Conservation (phyloP, 1,140 invertebrate genomes). For the Aphaenogaster rudis region DNA sequence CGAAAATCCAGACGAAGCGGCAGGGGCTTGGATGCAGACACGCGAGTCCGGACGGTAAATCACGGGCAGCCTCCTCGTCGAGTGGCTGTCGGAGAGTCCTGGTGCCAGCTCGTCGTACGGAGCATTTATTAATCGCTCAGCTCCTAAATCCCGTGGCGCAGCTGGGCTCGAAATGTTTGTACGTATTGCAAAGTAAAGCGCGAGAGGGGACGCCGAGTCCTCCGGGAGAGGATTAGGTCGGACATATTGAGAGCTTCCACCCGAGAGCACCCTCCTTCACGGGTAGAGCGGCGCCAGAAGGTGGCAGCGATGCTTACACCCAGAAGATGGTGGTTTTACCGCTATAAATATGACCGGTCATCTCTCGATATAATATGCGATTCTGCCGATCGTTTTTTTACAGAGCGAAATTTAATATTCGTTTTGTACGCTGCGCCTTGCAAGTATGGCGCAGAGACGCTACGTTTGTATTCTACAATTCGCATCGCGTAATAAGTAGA, state of each 20-base stretch:
- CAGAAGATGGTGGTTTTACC: constrained; percentile 65
- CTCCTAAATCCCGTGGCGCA: constrained; percentile 79
- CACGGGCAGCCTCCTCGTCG: constrained; percentile 74
- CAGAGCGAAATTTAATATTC: not conserved
- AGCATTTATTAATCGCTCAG: constrained; percentile 80
- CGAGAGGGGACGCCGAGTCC: constrained; percentile 70
- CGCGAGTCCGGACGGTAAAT: constrained; percentile 75
- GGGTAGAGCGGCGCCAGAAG: constrained; percentile 41
- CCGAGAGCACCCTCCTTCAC: constrained; percentile 77
- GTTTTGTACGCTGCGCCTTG: not conserved
- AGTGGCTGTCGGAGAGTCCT: constrained; percentile 78
- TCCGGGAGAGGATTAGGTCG: constrained; percentile 81
- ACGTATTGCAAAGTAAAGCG: constrained; percentile 79
- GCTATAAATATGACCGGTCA: constrained; percentile 56
- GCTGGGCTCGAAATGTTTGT: constrained; percentile 79
- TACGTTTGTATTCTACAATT: constrained; percentile 44
- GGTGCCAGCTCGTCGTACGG: constrained; percentile 74
- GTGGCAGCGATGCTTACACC: constrained; percentile 48
- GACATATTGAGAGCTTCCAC: constrained; percentile 83
- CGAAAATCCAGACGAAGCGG: constrained; percentile 72
- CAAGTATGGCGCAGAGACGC: not conserved
- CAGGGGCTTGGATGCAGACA: constrained; percentile 75
- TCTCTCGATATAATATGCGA: constrained; percentile 42
- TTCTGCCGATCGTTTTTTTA: not conserved
- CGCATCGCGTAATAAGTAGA: constrained; percentile 37